Base-by-base conservation (phyloP, 2,888 invertebrate species). In the Caenorhabditis sp. region DNA sequence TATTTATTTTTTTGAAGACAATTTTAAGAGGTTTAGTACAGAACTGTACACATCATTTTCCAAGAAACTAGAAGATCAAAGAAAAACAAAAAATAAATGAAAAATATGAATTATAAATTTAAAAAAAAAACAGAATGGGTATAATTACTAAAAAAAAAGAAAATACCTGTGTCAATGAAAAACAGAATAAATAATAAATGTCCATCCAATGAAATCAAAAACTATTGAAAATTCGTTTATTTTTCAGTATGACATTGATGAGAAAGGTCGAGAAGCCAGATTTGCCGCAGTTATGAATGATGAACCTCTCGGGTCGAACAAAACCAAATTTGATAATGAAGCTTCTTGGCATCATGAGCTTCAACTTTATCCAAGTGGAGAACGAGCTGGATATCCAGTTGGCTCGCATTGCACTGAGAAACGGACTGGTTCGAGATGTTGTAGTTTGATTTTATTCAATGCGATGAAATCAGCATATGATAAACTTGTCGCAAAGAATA, bases 371-470 rank as follows among this genome's bases (percentile, higher is more conserved):
- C 43, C 26, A 2, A 60, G 25, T 31, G 78, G 78, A n/a, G 63
- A 63, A 12, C 59, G 78, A 38, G 74, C 74, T 12, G 78, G 78
- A 1, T 79, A 76, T 52, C 78, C 78, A 17, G 71, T 73, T 20
- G 78, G 78, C 17, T 76, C 76, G 0, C 78, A 79, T 63, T 79
- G 78, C 27, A 36, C 63, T 1, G 43, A 43, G 14, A 43, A 10
- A 43, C 12, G 43, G 14, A 43, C 43, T 43, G 43, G 43, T 43
- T 79, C 79, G 17, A 58, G 43, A 43, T 79, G 79, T 31, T 79
- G 79, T 26, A 75, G 70, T 68, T 49, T 79, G 62, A 70, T 62
- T 4, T 36, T 79, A 12, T 79, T 79, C 67, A 70, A 77, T 26
- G 72, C 75, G 0, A 77, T 79, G 79, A 62, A 77, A 53, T 43